phyloP scores from a whole-genome alignment of 2,888 invertebrate species.

The Aleiodes leptofemur region DNA sequence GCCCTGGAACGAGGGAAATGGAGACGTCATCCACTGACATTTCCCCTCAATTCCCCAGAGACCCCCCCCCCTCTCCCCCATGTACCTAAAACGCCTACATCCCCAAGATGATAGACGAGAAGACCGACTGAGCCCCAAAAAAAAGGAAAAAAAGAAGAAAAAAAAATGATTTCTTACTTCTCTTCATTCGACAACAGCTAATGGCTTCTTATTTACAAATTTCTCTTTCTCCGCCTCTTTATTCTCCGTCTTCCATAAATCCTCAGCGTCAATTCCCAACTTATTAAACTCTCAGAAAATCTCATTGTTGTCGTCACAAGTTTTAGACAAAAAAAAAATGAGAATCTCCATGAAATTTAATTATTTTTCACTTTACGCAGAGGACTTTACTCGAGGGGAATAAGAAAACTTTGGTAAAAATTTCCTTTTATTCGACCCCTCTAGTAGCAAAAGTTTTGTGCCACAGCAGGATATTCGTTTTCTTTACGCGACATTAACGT shows the following conservation, averaged over 20 bases:
- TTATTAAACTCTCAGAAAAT: not conserved
- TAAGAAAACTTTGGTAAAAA: not conserved
- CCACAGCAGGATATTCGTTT: slow-evolving; percentile 16
- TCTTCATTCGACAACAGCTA: not conserved
- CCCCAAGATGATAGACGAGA: slow-evolving; percentile 61
- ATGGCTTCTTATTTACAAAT: slow-evolving; percentile 8
- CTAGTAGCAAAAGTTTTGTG: not conserved
- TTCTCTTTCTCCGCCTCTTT: slow-evolving; percentile 21
- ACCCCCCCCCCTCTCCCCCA: slow-evolving; percentile 35
- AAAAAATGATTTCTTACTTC: slow-evolving; percentile 59
- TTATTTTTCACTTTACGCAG: slow-evolving; percentile 30
- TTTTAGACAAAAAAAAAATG: not conserved
- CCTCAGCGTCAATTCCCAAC: slow-evolving; percentile 16
- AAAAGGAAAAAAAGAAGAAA: slow-evolving; percentile 53
- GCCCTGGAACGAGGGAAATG: slow-evolving; percentile 69
- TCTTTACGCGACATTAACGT: slow-evolving; percentile 47
- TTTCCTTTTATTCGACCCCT: not conserved
- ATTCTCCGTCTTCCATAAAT: not conserved
- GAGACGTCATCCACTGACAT: slow-evolving; percentile 74
- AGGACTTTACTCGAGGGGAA: not conserved
- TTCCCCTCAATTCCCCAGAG: slow-evolving; percentile 60
- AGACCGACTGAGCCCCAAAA: slow-evolving; percentile 57
- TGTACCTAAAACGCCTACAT: slow-evolving; percentile 45
- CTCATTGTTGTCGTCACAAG: slow-evolving; percentile 8
- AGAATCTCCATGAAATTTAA: slow-evolving; percentile 33